These are phyloP conservation scores for Genyomyrus donnyi DNA, from an alignment of 2,113 vertebrate genomes.

Conservation along the genomic window DNA sequence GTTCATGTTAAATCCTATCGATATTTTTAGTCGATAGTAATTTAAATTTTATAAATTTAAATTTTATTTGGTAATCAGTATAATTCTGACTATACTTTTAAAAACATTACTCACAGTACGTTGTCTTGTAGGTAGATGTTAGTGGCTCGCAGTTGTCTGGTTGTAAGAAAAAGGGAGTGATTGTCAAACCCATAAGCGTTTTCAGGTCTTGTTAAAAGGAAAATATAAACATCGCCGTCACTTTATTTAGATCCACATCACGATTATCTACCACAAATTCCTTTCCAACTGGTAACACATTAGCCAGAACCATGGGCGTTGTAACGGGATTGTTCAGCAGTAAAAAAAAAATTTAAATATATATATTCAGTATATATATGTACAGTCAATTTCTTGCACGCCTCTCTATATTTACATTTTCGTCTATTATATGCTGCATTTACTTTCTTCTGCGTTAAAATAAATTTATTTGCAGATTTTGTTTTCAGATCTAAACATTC, in stretches of 20 bases:
- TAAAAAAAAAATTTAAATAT: neutral
- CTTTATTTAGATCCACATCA: neutral
- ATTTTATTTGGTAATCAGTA: neutral
- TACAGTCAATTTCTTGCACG: neutral
- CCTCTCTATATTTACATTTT: neutral
- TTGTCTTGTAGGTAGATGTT: neutral
- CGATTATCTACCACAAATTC: neutral
- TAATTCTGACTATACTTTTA: neutral
- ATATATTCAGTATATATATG: neutral
- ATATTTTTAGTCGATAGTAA: neutral
- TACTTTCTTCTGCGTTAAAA: neutral
- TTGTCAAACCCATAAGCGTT: neutral
- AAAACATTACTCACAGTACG: neutral
- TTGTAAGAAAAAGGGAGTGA: neutral
- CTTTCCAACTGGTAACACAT: neutral
- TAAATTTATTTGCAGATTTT: neutral
- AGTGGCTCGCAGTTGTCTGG: neutral
- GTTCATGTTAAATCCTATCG: neutral
- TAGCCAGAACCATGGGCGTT: neutral
- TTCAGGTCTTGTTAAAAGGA: neutral
- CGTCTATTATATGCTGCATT: neutral
- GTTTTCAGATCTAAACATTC: neutral
- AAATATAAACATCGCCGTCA: neutral
- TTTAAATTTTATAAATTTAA: neutral
- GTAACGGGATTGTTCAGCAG: neutral